These are phyloP conservation scores for Halichondria panicea DNA, from an alignment of 37 sponge, comb jelly and placozoan species.

Conservation along the genomic window DNA sequence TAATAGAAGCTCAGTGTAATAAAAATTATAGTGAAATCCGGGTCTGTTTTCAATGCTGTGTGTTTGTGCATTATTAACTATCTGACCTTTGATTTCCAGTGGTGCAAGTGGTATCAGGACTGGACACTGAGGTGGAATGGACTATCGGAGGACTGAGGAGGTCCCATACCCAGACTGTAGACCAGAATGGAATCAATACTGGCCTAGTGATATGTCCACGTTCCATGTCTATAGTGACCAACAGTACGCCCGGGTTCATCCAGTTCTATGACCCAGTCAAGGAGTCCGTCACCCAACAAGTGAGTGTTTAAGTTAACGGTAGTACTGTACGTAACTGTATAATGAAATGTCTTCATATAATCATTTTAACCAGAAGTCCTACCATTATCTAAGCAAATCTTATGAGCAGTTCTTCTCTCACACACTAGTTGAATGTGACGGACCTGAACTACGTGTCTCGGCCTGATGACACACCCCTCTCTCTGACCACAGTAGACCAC, in stretches of 20 bases:
- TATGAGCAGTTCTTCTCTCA: not conserved
- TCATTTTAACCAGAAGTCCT: not conserved
- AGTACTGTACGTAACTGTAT: not conserved
- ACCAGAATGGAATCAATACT: slow-evolving; percentile 63
- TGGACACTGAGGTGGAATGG: slow-evolving; percentile 44
- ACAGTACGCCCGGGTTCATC: slow-evolving; percentile 77
- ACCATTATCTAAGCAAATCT: not conserved
- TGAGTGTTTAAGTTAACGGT: no score
- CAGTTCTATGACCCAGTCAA: slow-evolving; percentile 68
- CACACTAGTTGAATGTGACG: slow-evolving; percentile 66
- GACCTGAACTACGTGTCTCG: slow-evolving; percentile 85
- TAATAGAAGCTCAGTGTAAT: no score
- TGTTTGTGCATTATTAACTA: no score
- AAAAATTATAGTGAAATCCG: no score
- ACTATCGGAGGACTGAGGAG: slow-evolving; percentile 51
- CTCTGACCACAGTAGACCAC: slow-evolving; percentile 65
- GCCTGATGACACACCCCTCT: slow-evolving; percentile 49
- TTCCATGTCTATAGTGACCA: slow-evolving; percentile 51
- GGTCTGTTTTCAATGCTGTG: no score
- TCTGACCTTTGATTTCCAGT: no score
- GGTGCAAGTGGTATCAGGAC: slow-evolving; percentile 63
- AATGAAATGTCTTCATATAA: not conserved
- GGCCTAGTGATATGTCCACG: slow-evolving; percentile 64
- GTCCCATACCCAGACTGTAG: slow-evolving; percentile 12
- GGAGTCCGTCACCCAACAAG: not conserved